Base-by-base conservation (phyloP, 2,113 vertebrate species). In the Megaceryle torquata region DNA sequence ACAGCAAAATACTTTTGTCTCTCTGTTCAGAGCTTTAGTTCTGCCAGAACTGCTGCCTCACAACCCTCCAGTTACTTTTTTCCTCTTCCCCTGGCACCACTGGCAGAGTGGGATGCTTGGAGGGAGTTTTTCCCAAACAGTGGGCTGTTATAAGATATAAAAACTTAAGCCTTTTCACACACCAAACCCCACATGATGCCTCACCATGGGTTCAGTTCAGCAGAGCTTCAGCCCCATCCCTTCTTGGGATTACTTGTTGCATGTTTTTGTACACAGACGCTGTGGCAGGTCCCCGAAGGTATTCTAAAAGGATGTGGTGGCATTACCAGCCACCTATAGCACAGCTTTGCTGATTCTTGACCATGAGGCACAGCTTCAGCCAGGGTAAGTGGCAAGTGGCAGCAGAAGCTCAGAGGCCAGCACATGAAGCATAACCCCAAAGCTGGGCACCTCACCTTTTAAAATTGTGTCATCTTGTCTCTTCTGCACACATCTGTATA, bases 221-320 rank as follows among this genome's bases (percentile, higher is more conserved):
- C n/a, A 91, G 37, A 70, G 22, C 37, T 82, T 44, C 53, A 41
- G 18, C 13, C 59, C 24, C 14, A 9, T 41, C 10, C 21, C 20
- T 80, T 44, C 56, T 48, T 6, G 26, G 72, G n/a, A 16, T 41
- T 41, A 4, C 6, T 13, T 4, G 0, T 11, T 46, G 31, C 17
- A 26, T 19, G 60, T 60, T 8, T 65, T 24, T 24, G 21, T 3
- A 9, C 2, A 6, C 51, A 97, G 95, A 28, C 39, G 26, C 57
- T 95, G 46, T 92, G 95, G 95, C 53, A 41, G 21, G 41, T 94
- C 87, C 94, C 91, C n/a, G 91, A 95, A 84, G 65, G 35, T 6
- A 15, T 90, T 14, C 8, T 6, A 75, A 1, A 19, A 50, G 81
- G 96, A 94, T 17, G 33, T 31, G 25, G 91, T 94, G 6, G 12